Conservation (phyloP, 1,140 invertebrate species). For the Riptortus pedestris region DNA sequence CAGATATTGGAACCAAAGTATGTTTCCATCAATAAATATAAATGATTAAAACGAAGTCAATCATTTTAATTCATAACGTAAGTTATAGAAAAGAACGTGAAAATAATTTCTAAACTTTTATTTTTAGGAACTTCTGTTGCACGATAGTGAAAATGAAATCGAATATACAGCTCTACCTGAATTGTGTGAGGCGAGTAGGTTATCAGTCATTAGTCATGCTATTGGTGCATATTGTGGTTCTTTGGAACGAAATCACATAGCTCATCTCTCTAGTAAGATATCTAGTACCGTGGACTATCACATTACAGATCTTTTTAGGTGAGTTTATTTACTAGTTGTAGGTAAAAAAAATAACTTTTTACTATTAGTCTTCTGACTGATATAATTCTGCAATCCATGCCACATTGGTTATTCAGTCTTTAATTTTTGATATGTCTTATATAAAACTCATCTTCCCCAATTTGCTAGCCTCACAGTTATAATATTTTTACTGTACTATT, state of each 20-base stretch:
- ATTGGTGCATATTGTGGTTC: constrained; percentile 61
- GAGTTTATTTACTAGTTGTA: constrained; percentile 18
- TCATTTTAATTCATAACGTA: too few species aligned
- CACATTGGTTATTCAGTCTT: too few species aligned
- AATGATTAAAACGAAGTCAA: too few species aligned
- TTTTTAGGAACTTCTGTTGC: constrained; percentile 41
- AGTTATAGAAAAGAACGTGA: too few species aligned
- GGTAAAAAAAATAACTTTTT: constrained; percentile 7
- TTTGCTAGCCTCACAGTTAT: too few species aligned
- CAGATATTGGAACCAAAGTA: too few species aligned
- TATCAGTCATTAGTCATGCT: constrained; percentile 61
- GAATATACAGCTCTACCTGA: constrained; percentile 40
- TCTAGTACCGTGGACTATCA: constrained; percentile 64
- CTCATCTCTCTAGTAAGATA: constrained; percentile 56
- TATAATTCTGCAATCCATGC: too few species aligned
- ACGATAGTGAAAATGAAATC: constrained; percentile 38
- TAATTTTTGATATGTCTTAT: too few species aligned
- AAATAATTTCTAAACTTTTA: neutral
- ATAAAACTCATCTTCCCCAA: too few species aligned
- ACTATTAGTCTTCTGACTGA: neutral
- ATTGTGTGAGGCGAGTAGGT: constrained; percentile 49
- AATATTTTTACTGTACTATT: too few species aligned
- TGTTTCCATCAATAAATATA: too few species aligned
- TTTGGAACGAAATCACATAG: constrained; percentile 55
- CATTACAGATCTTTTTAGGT: constrained; percentile 71